Base-by-base conservation (phyloP, 2,797 vertebrate species). In the Mycteria americana region DNA sequence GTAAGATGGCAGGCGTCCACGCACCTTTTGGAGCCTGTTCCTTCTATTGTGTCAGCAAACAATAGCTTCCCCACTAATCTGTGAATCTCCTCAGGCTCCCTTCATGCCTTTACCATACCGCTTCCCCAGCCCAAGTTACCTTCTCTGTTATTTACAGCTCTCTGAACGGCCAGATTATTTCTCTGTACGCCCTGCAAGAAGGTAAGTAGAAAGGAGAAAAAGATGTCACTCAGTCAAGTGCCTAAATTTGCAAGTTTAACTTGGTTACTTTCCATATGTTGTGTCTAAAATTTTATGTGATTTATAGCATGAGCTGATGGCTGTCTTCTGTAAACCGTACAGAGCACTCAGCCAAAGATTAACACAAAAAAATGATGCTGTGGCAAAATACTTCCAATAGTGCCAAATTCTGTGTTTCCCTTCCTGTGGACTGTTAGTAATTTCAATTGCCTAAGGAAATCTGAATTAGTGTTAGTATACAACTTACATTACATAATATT, bases 41-140 rank as follows among this genome's bases (percentile, higher is more conserved):
- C 93, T 95, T 84, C 93, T 96, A 95, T 96, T 95, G 96, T 97
- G 91, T 95, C 82, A 84, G 93, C 50, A 83, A 96, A 97, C 96
- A 96, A 96, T 94, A 91, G 95, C 30, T 73, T 92, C 88, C 28
- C 11, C 0, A 13, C 72, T 92, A 91, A 95, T 94, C 96, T 97
- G 86, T 62, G 92, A 93, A 92, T 95, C 91, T 95, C 85, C 95
- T 94, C 93, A 95, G 83, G 65, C 69, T 78, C 51, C 43, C 76
- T 94, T 95, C 93, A 95, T 92, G 92, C 88, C 88, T 96, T 97
- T 97, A 95, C 93, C 93, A 95, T 85, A 57, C 86, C 1, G 77
- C 74, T 95, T 95, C 89, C 94, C 93, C 54, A 92, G 39, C 21
- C 67, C 41, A 30, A 89, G 39, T 27, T 39, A 92, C 92, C 68